phyloP scores from a whole-genome alignment of 2,113 vertebrate genomes.

The Hiodon alosoides region DNA sequence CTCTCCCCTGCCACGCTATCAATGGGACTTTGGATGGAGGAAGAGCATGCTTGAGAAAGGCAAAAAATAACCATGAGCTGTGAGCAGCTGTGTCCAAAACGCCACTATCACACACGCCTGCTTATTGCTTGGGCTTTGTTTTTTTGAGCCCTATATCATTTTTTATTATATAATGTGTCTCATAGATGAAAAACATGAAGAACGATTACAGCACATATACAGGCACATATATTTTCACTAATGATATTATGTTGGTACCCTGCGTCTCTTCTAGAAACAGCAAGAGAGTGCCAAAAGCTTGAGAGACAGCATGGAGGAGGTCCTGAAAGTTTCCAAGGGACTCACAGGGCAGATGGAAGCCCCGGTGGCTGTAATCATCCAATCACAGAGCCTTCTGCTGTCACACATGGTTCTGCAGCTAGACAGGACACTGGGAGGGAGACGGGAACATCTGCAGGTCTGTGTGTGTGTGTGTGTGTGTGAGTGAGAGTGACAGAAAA shows the following conservation, averaged over 20 bases:
- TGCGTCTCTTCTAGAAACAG: conserved; percentile 58
- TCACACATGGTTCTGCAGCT: conserved; percentile 64
- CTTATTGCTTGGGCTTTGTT: too few species aligned
- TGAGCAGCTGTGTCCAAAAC: too few species aligned
- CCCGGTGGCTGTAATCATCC: conserved; percentile 46
- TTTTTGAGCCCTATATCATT: too few species aligned
- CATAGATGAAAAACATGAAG: neutral
- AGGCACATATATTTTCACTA: neutral
- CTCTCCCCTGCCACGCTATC: neutral
- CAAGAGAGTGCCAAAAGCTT: conserved; percentile 49
- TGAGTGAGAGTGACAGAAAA: neutral
- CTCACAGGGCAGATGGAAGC: conserved; percentile 55
- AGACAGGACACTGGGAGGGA: conserved; percentile 56
- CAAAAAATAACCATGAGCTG: conserved; percentile 7
- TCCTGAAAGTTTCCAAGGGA: conserved; percentile 58
- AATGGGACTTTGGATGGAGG: neutral
- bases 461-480: neutral
- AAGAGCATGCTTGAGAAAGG: neutral
- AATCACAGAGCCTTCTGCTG: conserved; percentile 57
- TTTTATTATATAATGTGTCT: too few species aligned
- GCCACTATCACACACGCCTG: too few species aligned
- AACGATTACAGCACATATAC: neutral
- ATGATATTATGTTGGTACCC: neutral
- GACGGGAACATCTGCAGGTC: conserved; percentile 70
- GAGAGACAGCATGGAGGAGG: conserved; percentile 50